Evolutionary conservation across 2,797 vertebrate species (phyloP), one percentile per base, ranked within the genome.

Genomic region (Mus caroli): DNA sequence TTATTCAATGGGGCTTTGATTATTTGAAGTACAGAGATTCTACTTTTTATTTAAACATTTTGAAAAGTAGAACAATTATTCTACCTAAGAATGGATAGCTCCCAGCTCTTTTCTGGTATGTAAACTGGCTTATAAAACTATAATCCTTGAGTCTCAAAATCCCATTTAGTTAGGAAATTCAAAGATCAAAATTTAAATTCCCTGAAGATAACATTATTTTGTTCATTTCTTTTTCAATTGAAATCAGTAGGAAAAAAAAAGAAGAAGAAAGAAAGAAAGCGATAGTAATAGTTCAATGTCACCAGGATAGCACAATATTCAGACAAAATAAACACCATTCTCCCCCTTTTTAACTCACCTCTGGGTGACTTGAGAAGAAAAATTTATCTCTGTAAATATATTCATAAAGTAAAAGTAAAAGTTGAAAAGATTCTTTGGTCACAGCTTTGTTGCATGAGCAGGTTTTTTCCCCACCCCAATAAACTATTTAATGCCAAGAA

Each of bases 401-500:
- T 37, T 28, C 60, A 93, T 58, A 67, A 93, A 46, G n/a, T 24
- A 88, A 40, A 94, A 73, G 43, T 79, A 62, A 90, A 91, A 93
- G 85, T 88, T 76, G 60, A 0, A 60, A 80, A 50, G 50, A 77
- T 62, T 24, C 91, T 91, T 92, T 92, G 62, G 60, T 83, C 88
- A 86, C 46, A 64, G 50, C 17, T 83, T 3, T 94, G 40, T 96
- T 95, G 56, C 34, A 54, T 46, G 60, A 91, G 82, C 75, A 88
- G 86, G 67, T 94, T 89, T 89, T 89, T 89, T 26, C 80, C 80
- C 13, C 67, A 91, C 9, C 15, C 15, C 76, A 82, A 84, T 80
- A 89, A 31, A 89, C 37, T 58, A 91, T 95, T 92, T 85, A 93
- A 91, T 80, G 22, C 43, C 54, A 93, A 95, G 22, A 31, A 87